These are phyloP conservation scores for Hypolimnas misippus DNA, from an alignment of 2,888 invertebrate species.

Conservation along the genomic window DNA sequence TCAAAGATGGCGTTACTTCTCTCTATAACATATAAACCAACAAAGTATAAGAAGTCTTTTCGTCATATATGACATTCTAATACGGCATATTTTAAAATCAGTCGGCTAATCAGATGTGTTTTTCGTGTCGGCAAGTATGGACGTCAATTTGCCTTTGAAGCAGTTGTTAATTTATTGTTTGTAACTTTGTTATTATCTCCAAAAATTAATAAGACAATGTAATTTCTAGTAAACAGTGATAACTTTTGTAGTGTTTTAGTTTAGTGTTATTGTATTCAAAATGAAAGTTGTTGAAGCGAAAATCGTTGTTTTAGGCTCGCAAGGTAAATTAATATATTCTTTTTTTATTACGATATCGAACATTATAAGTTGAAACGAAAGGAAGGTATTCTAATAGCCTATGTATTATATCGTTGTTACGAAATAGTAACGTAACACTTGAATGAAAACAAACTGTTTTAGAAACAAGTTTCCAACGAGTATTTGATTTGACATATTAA, in stretches of 20 bases:
- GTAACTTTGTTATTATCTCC: slow-evolving; percentile 10
- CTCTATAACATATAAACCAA: slow-evolving; percentile 9
- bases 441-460: not conserved
- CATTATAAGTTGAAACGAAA: slow-evolving; percentile 3
- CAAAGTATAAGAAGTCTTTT: slow-evolving; percentile 12
- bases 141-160: slow-evolving; percentile 31
- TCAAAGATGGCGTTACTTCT: slow-evolving; percentile 25
- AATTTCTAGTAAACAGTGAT: slow-evolving; percentile 23
- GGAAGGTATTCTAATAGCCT: slow-evolving; percentile 21
- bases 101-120: slow-evolving; percentile 30
- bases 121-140: slow-evolving; percentile 24
- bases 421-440: slow-evolving; percentile 8
- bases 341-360: slow-evolving; percentile 2
- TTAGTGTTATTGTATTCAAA: slow-evolving; percentile 48
- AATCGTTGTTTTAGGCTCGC: slow-evolving; percentile 92
- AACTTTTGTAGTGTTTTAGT: slow-evolving; percentile 42
- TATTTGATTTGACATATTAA: not conserved
- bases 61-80: not conserved
- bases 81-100: slow-evolving; percentile 14
- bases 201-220: slow-evolving; percentile 34
- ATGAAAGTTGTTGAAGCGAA: slow-evolving; percentile 93
- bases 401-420: slow-evolving; percentile 9
- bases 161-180: slow-evolving; percentile 9
- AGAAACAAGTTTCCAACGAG: not conserved
- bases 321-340: slow-evolving; percentile 83